Conservation (phyloP, 2,888 invertebrate species). For the Anodontia alba region DNA sequence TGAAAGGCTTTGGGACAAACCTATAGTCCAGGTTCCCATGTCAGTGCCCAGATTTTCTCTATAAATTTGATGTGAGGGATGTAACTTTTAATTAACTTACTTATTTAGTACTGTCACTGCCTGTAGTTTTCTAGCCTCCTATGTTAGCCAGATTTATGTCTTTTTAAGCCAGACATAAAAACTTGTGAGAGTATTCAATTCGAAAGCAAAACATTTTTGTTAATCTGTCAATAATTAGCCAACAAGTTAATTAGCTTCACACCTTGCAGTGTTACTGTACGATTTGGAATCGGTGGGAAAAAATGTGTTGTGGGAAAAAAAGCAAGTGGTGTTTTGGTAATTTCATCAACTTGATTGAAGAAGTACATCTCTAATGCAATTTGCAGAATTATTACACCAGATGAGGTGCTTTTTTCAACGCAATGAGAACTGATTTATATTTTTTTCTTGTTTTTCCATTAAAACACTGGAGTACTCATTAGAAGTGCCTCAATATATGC, state of each 20-base stretch:
- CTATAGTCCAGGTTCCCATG: not conserved
- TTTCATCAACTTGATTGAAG: slow-evolving; percentile 3
- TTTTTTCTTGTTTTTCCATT: no score
- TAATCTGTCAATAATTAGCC: slow-evolving; percentile 16
- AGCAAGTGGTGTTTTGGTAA: slow-evolving; percentile 8
- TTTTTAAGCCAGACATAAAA: slow-evolving; percentile 4
- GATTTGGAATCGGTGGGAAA: slow-evolving; percentile 14
- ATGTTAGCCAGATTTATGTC: not conserved
- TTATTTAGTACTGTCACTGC: not conserved
- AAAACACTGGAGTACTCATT: no score
- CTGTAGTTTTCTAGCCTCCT: not conserved
- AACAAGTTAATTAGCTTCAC: slow-evolving; percentile 12
- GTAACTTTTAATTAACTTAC: not conserved
- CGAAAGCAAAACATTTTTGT: not conserved
- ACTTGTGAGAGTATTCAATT: slow-evolving; percentile 14
- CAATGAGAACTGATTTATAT: no score
- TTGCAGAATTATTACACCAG: no score
- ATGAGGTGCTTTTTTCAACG: no score
- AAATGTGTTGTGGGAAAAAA: slow-evolving; percentile 5
- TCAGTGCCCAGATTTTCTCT: not conserved
- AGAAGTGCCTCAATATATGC: no score
- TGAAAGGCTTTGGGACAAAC: not conserved
- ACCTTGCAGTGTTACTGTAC: not conserved
- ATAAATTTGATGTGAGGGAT: not conserved
- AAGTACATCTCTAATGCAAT: not conserved